These are phyloP conservation scores for Hypomecis punctinalis DNA, from an alignment of 2,888 invertebrate genomes.

Conservation along the genomic window DNA sequence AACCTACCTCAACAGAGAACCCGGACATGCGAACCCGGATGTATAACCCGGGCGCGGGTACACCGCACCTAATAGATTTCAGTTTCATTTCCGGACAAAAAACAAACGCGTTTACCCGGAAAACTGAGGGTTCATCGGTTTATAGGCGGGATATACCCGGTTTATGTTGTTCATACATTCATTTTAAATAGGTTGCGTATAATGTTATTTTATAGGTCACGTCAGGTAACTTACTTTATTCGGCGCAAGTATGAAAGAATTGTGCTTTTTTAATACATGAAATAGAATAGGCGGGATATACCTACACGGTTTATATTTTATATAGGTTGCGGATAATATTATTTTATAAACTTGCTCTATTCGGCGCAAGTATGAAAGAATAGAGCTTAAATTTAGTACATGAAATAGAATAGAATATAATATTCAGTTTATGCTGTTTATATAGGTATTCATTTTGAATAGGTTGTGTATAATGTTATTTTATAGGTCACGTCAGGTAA, in stretches of 20 bases:
- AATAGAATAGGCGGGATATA: neutral
- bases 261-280: too few species aligned
- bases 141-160: neutral
- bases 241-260: too few species aligned
- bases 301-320: neutral
- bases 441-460: too few species aligned
- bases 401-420: too few species aligned
- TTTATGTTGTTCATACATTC: neutral
- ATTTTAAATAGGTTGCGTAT: neutral
- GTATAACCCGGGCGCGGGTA: conserved; percentile 1
- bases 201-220: neutral
- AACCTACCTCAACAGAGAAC: conserved; percentile 18
- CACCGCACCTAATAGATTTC: conserved; percentile 30
- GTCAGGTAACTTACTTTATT: too few species aligned
- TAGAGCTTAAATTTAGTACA: too few species aligned
- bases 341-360: neutral
- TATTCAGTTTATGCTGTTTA: too few species aligned
- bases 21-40: conserved; percentile 12
- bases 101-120: conserved; percentile 20
- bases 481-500: too few species aligned
- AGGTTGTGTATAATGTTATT: too few species aligned
- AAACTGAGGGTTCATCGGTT: conserved; percentile 11
- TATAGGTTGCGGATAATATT: neutral
- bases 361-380: too few species aligned
- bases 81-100: conserved; percentile 25